These are phyloP conservation scores for Polydrusus pterygomalis DNA, from an alignment of 2,888 invertebrate species.

Conservation along the genomic window DNA sequence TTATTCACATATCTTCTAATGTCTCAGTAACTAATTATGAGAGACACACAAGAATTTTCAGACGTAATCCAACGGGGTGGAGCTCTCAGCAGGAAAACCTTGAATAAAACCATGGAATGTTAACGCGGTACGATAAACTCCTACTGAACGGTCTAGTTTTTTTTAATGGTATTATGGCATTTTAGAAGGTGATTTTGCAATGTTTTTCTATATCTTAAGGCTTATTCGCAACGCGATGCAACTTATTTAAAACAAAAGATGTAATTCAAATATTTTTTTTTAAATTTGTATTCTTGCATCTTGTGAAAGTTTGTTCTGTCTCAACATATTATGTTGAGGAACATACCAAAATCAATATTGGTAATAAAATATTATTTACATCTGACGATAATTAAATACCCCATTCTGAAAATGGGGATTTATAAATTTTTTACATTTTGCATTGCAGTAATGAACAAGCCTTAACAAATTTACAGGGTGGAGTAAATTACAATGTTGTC, in stretches of 20 bases:
- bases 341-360: no score
- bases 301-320: no score
- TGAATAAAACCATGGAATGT: constrained; percentile 60
- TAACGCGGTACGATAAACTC: constrained; percentile 59
- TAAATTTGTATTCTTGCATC: no score
- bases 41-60: constrained; percentile 32
- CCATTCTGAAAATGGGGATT: no score
- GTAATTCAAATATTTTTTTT: no score
- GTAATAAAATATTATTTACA: no score
- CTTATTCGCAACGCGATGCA: no score
- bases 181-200: constrained; percentile 44
- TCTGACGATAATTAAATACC: no score
- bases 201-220: constrained; percentile 23
- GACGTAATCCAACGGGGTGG: constrained; percentile 62
- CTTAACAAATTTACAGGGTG: constrained; percentile 34
- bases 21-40: constrained; percentile 7
- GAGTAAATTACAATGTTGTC: constrained; percentile 4
- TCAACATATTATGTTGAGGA: no score
- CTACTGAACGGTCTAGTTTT: constrained; percentile 60
- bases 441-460: no score
- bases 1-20: constrained; percentile 4
- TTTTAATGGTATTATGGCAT: constrained; percentile 49
- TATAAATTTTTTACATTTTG: no score
- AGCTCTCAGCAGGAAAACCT: constrained; percentile 66
- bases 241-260: no score